Evolutionary conservation across 2,113 vertebrate species (phyloP).

Genomic region (Madoqua kirkii): DNA sequence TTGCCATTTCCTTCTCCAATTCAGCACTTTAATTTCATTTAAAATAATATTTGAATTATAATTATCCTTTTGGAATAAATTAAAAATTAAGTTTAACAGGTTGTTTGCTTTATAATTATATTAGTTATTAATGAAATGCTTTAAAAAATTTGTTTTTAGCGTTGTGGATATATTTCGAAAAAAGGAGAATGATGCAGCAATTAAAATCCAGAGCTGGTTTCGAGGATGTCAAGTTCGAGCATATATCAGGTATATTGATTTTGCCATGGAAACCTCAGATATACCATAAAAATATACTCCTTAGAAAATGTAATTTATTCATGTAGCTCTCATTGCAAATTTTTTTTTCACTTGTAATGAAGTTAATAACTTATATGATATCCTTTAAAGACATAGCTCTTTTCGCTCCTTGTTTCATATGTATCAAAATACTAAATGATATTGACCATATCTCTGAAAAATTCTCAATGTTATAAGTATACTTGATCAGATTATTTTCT

Average conservation of each 20-base stretch:
- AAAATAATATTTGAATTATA: conserved; percentile 40
- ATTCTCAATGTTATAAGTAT: neutral
- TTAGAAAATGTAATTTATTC: neutral
- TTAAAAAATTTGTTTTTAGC: conserved; percentile 74
- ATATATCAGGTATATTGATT: conserved; percentile 85
- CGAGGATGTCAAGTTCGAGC: conserved; percentile 85
- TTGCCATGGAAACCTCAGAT: neutral
- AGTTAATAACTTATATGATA: neutral
- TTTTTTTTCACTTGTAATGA: neutral
- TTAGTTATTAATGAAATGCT: conserved; percentile 35
- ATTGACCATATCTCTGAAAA: neutral
- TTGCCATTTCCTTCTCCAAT: neutral
- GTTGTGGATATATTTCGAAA: conserved; percentile 80
- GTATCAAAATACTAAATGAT: neutral
- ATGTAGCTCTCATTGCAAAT: neutral
- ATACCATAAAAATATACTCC: neutral
- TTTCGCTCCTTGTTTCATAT: neutral
- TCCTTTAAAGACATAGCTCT: neutral
- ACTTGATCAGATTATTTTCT: neutral
- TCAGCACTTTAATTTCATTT: conserved; percentile 47
- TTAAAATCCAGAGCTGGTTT: conserved; percentile 92
- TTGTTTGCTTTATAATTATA: neutral
- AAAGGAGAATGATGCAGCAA: conserved; percentile 80
- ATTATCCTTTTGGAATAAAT: conserved; percentile 48
- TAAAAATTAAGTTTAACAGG: conserved; percentile 44